Base-by-base conservation (phyloP, 2,113 vertebrate genomes). In the Megaleporinus macrocephalus region DNA sequence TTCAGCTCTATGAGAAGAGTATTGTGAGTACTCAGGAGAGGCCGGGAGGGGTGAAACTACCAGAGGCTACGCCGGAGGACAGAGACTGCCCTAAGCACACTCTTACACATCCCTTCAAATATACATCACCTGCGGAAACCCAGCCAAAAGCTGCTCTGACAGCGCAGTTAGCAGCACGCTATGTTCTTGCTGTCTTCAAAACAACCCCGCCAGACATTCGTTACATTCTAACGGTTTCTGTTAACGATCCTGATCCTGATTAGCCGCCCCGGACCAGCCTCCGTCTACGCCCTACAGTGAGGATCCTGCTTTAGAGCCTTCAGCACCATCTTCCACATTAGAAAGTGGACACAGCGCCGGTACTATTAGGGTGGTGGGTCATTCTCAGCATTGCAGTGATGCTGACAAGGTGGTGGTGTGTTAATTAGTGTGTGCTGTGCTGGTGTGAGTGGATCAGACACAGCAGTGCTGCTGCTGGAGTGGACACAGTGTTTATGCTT, bases 1-100 rank as follows among this genome's bases (percentile, higher is more conserved):
- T 12, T 68, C 30, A 70, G 66, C 66, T 24, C 1, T n/a, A 44
- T 3, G 36, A 44, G 33, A 41, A 24, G 4, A 9, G 22, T 26
- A 61, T 13, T 70, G 36, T 13, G 44, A 70, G 44, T 69, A 69
- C 41, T 70, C 36, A 70, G 66, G 33, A 70, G 33, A 24, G 33
- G 18, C 41, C 36, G 20, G 6, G 4, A n/a, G 66, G 20, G 36
- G 66, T 70, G 20, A 44, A 44, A 44, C 33, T 14, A 44, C 36
- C 66, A 44, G 66, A 44, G 66, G 66, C 66, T 44, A n/a, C 1
- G 36, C 66, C 13, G 1, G 20, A n/a, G 66, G 66, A 10, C 33
- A 70, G 33, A 70, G 36, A n/a, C 66, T 13, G 66, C 66, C 36
- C 22, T 12, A n/a, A 70, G 33, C 20, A 22, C 5, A 16, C 36